Base-by-base conservation (phyloP, 2,797 vertebrate genomes). In the Sebastes matsubarae region DNA sequence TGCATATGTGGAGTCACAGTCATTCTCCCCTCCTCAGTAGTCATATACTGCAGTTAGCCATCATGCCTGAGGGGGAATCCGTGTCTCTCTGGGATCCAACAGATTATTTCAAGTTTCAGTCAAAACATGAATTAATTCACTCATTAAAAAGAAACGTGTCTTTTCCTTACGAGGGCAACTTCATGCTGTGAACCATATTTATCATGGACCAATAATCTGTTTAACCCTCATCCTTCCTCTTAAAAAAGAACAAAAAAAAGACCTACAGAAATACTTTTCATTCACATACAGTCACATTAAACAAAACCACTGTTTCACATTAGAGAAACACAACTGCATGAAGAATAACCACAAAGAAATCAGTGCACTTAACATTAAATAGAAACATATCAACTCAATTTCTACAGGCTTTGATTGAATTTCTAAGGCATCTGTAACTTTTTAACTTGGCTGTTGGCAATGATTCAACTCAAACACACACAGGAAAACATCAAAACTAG, bases 351-450 rank as follows among this genome's bases (percentile, higher is more conserved):
- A 80, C 71, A 75, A 69, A 85, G 14, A 88, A 84, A 90, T 93
- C 94, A 94, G 94, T 95, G 94, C 92, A 89, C 78, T 65, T 65
- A 86, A 93, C 90, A 87, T 88, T 77, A 87, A 91, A 92, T 85
- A 84, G 36, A 68, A 84, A 52, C 42, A 74, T 22, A 82, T 75
- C 46, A 54, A 22, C 20, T 54, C 20, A 54, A 42, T 67, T 83
- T 76, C 18, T 54, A 50, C 16, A 82, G 24, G 55, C 50, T 80
- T 72, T 34, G 16, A 66, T 70, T 66, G 20, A 20, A 34, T 63
- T 78, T 72, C 25, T 77, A 84, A 87, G 77, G 79, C 55, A 78
- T 67, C 64, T 25, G 59, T 68, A 34, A 67, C 58, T 75, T 78
- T 71, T 38, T 59, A 24, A 80, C 25, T 34, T 72, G 50, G 71